Percentiles rank a stretch among this genome's conserved stretches.
phyloP scores from a whole-genome alignment of 2,888 invertebrate species.

The Timema podura region DNA sequence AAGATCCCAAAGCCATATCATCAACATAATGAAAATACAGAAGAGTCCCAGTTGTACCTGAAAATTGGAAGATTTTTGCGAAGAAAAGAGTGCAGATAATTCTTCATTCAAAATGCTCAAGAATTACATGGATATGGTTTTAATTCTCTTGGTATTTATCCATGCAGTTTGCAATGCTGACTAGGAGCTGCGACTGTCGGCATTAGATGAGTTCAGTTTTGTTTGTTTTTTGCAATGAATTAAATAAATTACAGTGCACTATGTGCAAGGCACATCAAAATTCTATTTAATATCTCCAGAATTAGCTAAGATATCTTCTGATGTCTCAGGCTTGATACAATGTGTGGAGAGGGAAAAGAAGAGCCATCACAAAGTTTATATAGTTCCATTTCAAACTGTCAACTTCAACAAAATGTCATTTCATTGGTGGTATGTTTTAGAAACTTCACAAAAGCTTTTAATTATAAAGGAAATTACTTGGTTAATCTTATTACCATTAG shows the following conservation, averaged over 20 bases:
- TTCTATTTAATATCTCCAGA: neutral
- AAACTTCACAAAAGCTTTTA: neutral
- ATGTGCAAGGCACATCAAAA: neutral
- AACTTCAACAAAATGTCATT: too few species aligned
- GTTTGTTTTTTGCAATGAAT: neutral
- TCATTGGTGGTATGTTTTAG: too few species aligned
- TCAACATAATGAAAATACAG: neutral
- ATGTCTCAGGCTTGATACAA: neutral
- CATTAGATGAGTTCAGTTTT: conserved; percentile 1
- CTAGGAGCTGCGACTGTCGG: neutral
- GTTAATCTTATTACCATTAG: neutral
- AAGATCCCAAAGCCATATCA: conserved; percentile 7
- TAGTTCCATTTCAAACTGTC: neutral
- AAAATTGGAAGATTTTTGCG: conserved; percentile 7
- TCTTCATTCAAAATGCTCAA: neutral
- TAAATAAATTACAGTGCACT: neutral
- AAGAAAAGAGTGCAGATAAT: neutral
- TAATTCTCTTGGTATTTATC: neutral
- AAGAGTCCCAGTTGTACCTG: neutral
- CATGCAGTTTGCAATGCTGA: neutral
- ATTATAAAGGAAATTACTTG: neutral
- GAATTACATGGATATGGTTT: conserved; percentile 1
- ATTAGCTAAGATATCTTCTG: neutral
- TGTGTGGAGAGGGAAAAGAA: neutral
- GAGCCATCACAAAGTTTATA: neutral